Conservation (phyloP, 2,888 invertebrate species). For the Calameuta filiformis region DNA sequence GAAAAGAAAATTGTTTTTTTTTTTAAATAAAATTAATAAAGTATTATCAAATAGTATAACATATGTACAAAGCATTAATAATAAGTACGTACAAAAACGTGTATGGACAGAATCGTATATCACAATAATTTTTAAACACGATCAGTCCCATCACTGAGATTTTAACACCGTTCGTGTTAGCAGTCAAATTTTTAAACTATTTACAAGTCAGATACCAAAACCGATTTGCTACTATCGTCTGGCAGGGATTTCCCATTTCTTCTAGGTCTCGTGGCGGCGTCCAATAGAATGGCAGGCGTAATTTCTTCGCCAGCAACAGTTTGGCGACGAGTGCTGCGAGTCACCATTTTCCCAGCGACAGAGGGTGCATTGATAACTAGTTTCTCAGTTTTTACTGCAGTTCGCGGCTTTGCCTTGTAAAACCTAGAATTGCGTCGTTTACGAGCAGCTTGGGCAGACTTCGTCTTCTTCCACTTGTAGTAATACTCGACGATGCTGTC, state of each 20-base stretch:
- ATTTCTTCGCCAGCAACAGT: not conserved
- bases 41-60: not conserved
- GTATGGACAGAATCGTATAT: not conserved
- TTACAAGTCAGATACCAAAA: not conserved
- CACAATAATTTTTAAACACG: not conserved
- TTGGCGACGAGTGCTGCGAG: not conserved
- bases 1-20: not conserved
- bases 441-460: not conserved
- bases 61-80: not conserved
- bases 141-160: not conserved
- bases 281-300: not conserved
- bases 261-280: not conserved
- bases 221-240: not conserved
- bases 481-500: slow-evolving; percentile 1
- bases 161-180: not conserved
- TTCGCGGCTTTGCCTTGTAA: not conserved
- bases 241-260: not conserved
- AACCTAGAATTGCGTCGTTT: not conserved
- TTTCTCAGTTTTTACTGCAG: not conserved
- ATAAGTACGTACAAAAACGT: not conserved
- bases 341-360: not conserved
- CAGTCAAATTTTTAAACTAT: not conserved
- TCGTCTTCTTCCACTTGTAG: slow-evolving; percentile 2
- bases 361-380: not conserved
- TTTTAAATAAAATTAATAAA: not conserved